Percentiles rank a stretch among this genome's conserved stretches.
These are phyloP conservation scores for Tenebrosternarchus preto DNA, from an alignment of 2,113 vertebrate species.

Conservation along the genomic window DNA sequence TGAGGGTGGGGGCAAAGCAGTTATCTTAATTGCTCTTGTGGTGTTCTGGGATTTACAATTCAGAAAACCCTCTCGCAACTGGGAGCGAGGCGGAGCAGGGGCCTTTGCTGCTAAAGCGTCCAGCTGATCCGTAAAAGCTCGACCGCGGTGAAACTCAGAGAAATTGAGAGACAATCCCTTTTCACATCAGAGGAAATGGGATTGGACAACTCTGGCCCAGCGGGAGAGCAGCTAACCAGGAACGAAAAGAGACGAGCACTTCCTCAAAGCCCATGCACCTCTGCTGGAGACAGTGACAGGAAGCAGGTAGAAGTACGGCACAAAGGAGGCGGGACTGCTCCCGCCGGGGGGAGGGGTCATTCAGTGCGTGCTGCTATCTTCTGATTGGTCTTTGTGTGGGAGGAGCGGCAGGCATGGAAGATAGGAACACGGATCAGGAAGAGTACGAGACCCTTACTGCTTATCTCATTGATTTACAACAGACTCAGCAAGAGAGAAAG, in stretches of 20 bases:
- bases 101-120: neutral
- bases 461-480: conserved; percentile 43
- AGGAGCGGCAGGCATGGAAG: too few relatives aligned
- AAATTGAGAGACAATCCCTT: conserved; percentile 4
- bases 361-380: too few relatives aligned
- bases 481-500: neutral
- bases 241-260: too few relatives aligned
- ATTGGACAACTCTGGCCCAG: conserved; percentile 2
- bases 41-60: conserved; percentile 62
- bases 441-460: conserved; percentile 7
- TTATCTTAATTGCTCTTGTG: conserved; percentile 69
- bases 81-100: conserved; percentile 3
- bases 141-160: neutral
- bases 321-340: too few relatives aligned
- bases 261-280: too few relatives aligned
- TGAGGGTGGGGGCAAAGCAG: conserved; percentile 54
- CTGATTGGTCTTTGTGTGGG: too few relatives aligned
- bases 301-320: too few relatives aligned
- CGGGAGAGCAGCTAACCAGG: too few relatives aligned
- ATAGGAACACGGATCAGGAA: too few relatives aligned
- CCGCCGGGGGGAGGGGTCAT: too few relatives aligned
- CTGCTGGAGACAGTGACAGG: too few relatives aligned
- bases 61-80: too few relatives aligned
- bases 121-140: neutral
- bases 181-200: neutral